phyloP scores from a whole-genome alignment of 2,888 invertebrate species.

The Tiphia femorata region DNA sequence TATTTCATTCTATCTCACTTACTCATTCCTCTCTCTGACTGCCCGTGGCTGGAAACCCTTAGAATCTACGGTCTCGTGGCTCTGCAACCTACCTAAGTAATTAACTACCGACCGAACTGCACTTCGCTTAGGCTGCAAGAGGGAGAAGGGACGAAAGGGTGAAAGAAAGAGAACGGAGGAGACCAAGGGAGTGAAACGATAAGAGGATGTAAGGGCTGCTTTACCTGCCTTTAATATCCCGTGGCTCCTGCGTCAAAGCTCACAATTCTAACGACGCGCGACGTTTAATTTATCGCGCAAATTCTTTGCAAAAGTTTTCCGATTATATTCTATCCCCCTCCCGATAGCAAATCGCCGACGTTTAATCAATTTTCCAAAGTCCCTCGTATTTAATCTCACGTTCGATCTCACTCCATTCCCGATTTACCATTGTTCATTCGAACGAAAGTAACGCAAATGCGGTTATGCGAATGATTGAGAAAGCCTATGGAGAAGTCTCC shows the following conservation, averaged over 20 bases:
- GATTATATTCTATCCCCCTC: not conserved
- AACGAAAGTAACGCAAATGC: not conserved
- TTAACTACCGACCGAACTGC: conserved; percentile 32
- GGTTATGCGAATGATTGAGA: not conserved
- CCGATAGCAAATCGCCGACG: no score
- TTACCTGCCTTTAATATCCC: conserved; percentile 25
- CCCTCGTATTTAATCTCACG: no score
- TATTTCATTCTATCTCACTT: no score
- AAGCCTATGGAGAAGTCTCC: not conserved
- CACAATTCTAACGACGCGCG: no score
- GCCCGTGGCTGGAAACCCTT: conserved; percentile 16
- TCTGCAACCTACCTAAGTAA: conserved; percentile 34
- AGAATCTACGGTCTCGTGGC: conserved; percentile 27
- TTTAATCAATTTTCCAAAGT: no score
- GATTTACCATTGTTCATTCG: no score
- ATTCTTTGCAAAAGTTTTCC: no score
- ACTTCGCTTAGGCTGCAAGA: conserved; percentile 15
- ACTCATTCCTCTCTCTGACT: no score
- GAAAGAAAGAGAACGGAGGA: not conserved
- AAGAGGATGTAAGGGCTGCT: no score
- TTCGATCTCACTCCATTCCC: no score
- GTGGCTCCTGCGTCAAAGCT: conserved; percentile 21
- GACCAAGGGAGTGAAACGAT: conserved; percentile 8
- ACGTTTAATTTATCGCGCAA: no score
- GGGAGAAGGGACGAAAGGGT: not conserved